These are phyloP conservation scores for Polyodon spathula DNA, from an alignment of 2,113 vertebrate genomes.

Conservation along the genomic window DNA sequence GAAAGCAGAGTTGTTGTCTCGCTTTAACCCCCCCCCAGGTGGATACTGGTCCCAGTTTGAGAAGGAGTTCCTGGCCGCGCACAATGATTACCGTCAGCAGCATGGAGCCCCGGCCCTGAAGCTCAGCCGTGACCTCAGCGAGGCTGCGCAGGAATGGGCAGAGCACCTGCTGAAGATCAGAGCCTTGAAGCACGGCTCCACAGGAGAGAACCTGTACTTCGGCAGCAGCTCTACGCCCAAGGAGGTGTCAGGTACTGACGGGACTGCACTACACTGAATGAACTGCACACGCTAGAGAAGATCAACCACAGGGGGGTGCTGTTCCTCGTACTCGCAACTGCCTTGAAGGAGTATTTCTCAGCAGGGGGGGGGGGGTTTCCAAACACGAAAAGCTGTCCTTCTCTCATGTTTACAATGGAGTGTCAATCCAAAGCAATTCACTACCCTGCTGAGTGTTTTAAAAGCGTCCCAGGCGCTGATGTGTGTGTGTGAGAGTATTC, in stretches of 20 bases:
- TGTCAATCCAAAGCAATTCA: too few species aligned
- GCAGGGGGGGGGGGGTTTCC: too few species aligned
- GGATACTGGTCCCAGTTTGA: conserved; percentile 32
- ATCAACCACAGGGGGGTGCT: neutral
- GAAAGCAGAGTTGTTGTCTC: too few species aligned
- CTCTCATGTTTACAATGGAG: too few species aligned
- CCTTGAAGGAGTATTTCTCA: too few species aligned
- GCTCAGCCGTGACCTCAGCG: conserved; percentile 26
- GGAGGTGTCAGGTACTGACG: conserved; percentile 30
- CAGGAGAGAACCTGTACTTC: conserved; percentile 51
- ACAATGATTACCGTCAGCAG: conserved; percentile 41
- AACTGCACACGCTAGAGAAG: too few species aligned
- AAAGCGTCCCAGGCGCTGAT: too few species aligned
- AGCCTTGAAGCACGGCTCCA: conserved; percentile 32
- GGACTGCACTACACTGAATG: neutral
- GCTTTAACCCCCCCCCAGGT: neutral
- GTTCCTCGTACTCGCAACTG: too few species aligned
- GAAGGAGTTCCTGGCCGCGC: conserved; percentile 39
- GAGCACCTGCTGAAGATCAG: conserved; percentile 26
- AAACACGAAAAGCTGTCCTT: too few species aligned
- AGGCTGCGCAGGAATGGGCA: conserved; percentile 47
- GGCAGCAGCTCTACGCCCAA: conserved; percentile 14
- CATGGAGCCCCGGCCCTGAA: conserved; percentile 29
- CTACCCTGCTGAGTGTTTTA: too few species aligned
- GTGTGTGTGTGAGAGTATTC: too few species aligned